phyloP scores from a whole-genome alignment of 2,797 vertebrate genomes.

The Molossus molossus region DNA sequence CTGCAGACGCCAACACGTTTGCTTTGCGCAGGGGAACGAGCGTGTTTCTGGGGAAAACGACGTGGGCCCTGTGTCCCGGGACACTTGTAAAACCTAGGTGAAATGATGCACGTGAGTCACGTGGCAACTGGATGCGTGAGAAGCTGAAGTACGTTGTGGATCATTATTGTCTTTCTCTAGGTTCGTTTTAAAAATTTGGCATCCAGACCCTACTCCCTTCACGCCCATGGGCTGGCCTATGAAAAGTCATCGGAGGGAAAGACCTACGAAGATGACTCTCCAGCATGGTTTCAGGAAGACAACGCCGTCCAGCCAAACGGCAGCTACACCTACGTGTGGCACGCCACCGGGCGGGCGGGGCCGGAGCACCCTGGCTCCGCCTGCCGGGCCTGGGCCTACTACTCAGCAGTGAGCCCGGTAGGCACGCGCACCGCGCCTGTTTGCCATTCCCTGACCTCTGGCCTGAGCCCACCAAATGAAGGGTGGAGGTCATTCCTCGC shows the following conservation, averaged over 20 bases:
- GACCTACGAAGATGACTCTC: conserved; percentile 94
- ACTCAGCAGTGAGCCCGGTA: conserved; percentile 96
- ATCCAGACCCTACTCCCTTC: conserved; percentile 94
- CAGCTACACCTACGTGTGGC: conserved; percentile 96
- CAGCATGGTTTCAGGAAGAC: conserved; percentile 94
- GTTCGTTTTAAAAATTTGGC: conserved; percentile 96
- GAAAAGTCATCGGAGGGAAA: conserved; percentile 97
- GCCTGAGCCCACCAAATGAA: not conserved
- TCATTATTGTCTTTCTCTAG: conserved; percentile 85
- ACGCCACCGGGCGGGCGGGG: conserved; percentile 90
- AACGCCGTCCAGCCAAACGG: conserved; percentile 92
- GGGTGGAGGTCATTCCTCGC: not conserved
- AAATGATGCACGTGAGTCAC: not conserved
- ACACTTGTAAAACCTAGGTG: not conserved
- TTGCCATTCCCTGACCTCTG: not conserved
- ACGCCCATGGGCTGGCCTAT: conserved; percentile 96
- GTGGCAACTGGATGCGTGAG: not conserved
- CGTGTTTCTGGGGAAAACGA: not conserved
- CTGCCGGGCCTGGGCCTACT: conserved; percentile 96
- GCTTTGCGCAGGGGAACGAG: not conserved
- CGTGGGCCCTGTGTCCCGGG: not conserved
- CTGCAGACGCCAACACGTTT: not conserved
- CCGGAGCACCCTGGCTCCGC: conserved; percentile 90
- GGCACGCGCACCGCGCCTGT: conserved; percentile 74
- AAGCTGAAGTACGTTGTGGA: not conserved